Evolutionary conservation across 2,797 vertebrate species (phyloP).

Genomic region (Falco concolor): DNA sequence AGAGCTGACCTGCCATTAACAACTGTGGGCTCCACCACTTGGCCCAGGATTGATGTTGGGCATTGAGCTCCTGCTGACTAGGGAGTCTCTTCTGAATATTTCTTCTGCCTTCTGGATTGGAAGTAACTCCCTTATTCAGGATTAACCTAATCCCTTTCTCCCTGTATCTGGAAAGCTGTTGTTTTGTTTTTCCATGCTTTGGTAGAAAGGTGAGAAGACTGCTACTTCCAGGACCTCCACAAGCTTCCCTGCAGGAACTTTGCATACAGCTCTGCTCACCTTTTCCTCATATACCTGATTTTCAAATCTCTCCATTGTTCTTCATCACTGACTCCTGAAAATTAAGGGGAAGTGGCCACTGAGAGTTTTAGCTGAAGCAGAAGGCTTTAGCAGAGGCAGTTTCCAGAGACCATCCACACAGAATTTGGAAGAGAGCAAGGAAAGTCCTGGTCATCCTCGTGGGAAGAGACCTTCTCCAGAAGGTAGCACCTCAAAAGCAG

Average conservation of each 20-base stretch:
- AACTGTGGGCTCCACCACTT: not conserved
- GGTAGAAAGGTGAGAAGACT: not conserved
- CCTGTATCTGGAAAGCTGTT: not conserved
- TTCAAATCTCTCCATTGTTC: not conserved
- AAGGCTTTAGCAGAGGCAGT: not conserved
- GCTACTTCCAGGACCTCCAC: not conserved
- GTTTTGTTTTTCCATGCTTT: not conserved
- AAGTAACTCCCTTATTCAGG: not conserved
- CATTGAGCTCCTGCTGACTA: accelerated
- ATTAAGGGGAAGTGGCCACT: not conserved
- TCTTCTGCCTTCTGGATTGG: not conserved
- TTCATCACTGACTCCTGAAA: not conserved
- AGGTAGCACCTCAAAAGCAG: not conserved
- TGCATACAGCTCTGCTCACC: not conserved
- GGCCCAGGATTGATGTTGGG: not conserved
- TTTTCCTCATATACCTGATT: not conserved
- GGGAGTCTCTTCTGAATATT: not conserved
- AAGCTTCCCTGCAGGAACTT: not conserved
- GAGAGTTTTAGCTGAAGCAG: not conserved
- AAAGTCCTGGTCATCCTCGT: not conserved
- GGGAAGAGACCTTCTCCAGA: not conserved
- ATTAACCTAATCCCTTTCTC: not conserved
- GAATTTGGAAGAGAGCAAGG: not conserved
- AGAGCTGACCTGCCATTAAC: not conserved
- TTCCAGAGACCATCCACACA: not conserved